Conservation (phyloP, 2,797 vertebrate species). For the Gymnoscopelus microlampas region DNA sequence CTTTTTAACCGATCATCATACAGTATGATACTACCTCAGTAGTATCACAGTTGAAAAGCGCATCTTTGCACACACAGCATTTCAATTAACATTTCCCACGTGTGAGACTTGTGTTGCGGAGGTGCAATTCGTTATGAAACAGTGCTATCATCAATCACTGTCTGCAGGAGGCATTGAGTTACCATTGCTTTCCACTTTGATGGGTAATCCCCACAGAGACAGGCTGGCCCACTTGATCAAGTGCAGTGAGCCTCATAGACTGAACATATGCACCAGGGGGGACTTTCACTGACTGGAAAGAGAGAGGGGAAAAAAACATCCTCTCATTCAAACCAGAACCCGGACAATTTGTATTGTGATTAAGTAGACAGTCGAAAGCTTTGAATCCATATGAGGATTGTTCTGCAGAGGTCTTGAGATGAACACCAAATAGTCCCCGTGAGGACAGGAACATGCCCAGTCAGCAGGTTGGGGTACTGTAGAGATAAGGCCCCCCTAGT, state of each 20-base stretch:
- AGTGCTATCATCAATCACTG: constrained; percentile 81
- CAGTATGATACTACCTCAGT: constrained; percentile 19
- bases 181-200: constrained; percentile 79
- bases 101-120: constrained; percentile 67
- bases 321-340: constrained; percentile 74
- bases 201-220: constrained; percentile 77
- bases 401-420: constrained; percentile 52
- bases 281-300: constrained; percentile 55
- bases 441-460: constrained; percentile 73
- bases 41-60: constrained; percentile 60
- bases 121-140: constrained; percentile 73
- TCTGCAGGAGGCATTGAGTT: constrained; percentile 80
- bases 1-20: constrained; percentile 8
- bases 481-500: constrained; percentile 42
- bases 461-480: constrained; percentile 71
- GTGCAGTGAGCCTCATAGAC: constrained; percentile 69
- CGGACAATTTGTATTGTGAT: constrained; percentile 82
- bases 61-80: constrained; percentile 72
- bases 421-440: constrained; percentile 60
- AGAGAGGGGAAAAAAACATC: constrained; percentile 45
- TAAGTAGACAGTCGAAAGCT: constrained; percentile 73
- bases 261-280: constrained; percentile 71
- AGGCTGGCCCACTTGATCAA: constrained; percentile 76
- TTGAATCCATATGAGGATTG: constrained; percentile 69
- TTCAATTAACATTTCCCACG: constrained; percentile 81